A percentile compares a stretch with the other conserved stretches of the same genome.
Conservation (phyloP, 2,888 invertebrate species). For the Clepsis dumicolana region DNA sequence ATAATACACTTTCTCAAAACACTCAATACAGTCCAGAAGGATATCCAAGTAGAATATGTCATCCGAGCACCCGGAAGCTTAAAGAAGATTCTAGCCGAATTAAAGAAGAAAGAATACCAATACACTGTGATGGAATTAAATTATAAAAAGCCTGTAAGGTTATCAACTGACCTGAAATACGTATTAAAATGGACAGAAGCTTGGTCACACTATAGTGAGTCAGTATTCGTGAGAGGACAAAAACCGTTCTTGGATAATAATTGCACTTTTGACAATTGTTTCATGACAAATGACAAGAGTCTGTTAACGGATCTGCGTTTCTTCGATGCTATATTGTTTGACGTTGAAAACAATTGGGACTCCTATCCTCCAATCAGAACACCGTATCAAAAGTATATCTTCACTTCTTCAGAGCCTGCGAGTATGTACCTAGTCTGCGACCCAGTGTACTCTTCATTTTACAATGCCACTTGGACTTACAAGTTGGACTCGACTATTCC, state of each 20-base stretch:
- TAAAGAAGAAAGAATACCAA: slow-evolving; percentile 53
- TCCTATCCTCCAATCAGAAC: slow-evolving; percentile 60
- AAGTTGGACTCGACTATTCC: slow-evolving; percentile 69
- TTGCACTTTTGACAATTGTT: slow-evolving; percentile 77
- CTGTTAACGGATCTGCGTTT: slow-evolving; percentile 64
- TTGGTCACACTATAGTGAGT: slow-evolving; percentile 54
- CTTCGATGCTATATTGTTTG: slow-evolving; percentile 84
- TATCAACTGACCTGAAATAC: slow-evolving; percentile 67
- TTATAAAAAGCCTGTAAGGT: slow-evolving; percentile 56
- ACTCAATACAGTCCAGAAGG: slow-evolving; percentile 49
- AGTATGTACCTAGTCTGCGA: slow-evolving; percentile 63
- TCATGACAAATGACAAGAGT: slow-evolving; percentile 64
- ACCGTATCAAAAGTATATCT: slow-evolving; percentile 79
- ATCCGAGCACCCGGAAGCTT: slow-evolving; percentile 48
- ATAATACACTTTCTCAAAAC: slow-evolving; percentile 58
- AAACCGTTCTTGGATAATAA: slow-evolving; percentile 60
- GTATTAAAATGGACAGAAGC: slow-evolving; percentile 65
- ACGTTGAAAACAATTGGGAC: slow-evolving; percentile 73
- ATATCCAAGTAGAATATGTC: slow-evolving; percentile 62
- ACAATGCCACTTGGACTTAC: slow-evolving; percentile 74
- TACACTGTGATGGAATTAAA: slow-evolving; percentile 47
- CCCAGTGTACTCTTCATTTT: slow-evolving; percentile 60
- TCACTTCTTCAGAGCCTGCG: slow-evolving; percentile 68
- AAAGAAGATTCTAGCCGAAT: slow-evolving; percentile 52
- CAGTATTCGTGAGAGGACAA: slow-evolving; percentile 59